These are phyloP conservation scores for Chaetops frenatus DNA, from an alignment of 2,113 vertebrate species.

Conservation along the genomic window DNA sequence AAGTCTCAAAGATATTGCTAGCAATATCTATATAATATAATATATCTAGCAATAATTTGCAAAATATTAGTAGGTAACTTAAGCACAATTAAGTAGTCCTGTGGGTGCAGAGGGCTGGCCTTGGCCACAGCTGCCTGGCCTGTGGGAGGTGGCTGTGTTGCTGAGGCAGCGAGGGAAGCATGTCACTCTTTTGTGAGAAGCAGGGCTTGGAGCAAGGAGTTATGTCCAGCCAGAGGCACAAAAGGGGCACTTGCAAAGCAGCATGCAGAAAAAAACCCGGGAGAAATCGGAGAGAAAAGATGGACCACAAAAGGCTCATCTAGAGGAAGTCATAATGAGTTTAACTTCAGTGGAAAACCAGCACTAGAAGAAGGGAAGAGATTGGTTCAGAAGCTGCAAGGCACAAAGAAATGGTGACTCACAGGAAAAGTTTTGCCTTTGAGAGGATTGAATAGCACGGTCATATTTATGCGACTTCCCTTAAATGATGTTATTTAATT, in stretches of 20 bases:
- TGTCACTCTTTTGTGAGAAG: neutral
- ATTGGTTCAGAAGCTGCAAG: neutral
- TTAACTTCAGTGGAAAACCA: neutral
- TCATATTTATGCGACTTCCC: neutral
- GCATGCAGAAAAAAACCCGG: rapidly evolving
- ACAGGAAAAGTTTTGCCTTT: neutral
- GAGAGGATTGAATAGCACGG: neutral
- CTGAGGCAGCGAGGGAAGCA: neutral
- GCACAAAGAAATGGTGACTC: neutral
- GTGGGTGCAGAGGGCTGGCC: neutral
- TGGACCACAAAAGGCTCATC: neutral
- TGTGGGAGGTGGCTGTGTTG: neutral
- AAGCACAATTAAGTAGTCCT: rapidly evolving
- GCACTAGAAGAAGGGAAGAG: neutral
- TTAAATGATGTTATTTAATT: neutral
- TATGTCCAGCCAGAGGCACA: neutral
- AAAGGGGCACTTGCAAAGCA: neutral
- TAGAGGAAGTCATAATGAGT: neutral
- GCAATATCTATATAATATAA: too few relatives aligned
- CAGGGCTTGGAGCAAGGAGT: neutral
- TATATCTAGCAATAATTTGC: too few relatives aligned
- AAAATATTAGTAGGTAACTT: neutral
- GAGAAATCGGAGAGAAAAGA: neutral
- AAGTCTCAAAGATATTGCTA: neutral
- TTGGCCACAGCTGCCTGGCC: neutral